phyloP scores from a whole-genome alignment of 2,113 vertebrate genomes.

The Irena cyanogastra region DNA sequence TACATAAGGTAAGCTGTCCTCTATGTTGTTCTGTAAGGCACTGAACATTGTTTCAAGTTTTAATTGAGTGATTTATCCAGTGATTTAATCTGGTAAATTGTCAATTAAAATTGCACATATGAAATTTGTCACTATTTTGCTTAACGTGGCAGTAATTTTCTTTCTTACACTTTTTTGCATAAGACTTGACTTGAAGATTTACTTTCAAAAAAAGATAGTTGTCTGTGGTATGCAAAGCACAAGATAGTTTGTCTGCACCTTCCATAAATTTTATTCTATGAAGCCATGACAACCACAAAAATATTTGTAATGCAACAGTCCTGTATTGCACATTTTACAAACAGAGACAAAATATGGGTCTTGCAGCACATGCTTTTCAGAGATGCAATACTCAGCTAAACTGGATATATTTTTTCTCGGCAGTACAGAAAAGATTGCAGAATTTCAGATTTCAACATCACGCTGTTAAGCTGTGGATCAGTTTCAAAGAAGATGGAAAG shows the following conservation, averaged over 20 bases:
- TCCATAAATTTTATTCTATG: background rate
- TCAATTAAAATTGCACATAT: background rate
- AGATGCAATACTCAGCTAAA: background rate
- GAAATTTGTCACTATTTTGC: background rate
- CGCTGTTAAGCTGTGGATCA: background rate
- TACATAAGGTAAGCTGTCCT: background rate
- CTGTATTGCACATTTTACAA: background rate
- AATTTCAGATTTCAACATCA: conserved; percentile 6
- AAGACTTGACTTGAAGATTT: background rate
- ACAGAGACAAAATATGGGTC: background rate
- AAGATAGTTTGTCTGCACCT: background rate
- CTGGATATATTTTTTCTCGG: background rate
- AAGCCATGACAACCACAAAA: background rate
- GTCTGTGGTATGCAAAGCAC: background rate
- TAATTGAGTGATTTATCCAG: background rate
- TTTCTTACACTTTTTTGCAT: background rate
- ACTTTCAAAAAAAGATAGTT: background rate
- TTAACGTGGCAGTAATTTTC: background rate
- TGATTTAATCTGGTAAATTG: background rate
- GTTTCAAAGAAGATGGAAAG: background rate
- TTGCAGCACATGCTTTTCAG: background rate
- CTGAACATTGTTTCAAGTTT: background rate
- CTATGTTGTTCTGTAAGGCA: background rate
- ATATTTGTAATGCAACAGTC: background rate
- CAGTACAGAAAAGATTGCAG: background rate